A percentile compares a stretch with the other conserved stretches of the same genome.
These are phyloP conservation scores for Temnothorax ravouxi DNA, from an alignment of 2,888 invertebrate species.

Conservation along the genomic window DNA sequence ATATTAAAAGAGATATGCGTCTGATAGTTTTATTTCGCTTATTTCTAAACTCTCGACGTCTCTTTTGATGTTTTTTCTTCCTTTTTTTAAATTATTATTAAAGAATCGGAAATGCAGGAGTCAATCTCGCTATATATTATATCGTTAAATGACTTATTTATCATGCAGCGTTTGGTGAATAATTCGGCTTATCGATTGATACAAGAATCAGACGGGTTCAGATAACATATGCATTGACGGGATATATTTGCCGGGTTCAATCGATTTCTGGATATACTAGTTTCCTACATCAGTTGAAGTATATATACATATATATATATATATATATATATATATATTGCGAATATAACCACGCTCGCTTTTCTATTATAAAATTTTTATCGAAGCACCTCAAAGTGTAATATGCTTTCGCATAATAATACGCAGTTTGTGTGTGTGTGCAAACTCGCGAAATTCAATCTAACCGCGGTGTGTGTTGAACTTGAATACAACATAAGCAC, in stretches of 20 bases:
- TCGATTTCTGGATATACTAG: slow-evolving; percentile 20
- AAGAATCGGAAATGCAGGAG: slow-evolving; percentile 25
- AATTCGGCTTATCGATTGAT: slow-evolving; percentile 37
- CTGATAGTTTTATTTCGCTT: slow-evolving; percentile 14
- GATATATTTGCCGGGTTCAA: slow-evolving; percentile 17
- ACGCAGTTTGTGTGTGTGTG: too few species aligned
- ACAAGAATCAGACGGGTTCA: neutral
- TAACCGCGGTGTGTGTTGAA: neutral
- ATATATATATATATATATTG: neutral
- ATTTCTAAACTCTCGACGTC: neutral
- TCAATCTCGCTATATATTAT: slow-evolving; percentile 9
- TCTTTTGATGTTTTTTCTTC: neutral
- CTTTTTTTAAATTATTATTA: neutral
- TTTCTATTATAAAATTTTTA: neutral
- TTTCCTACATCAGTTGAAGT: neutral
- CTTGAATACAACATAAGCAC: neutral
- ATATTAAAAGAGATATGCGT: slow-evolving; percentile 33
- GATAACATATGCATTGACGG: slow-evolving; percentile 29
- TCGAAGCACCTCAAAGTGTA: neutral
- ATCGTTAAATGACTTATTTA: slow-evolving; percentile 39
- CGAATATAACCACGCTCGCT: neutral
- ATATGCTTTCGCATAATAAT: neutral
- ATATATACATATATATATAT: too few species aligned
- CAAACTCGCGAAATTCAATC: slow-evolving; percentile 13
- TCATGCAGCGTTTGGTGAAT: slow-evolving; percentile 18